Percentiles rank a stretch among this genome's conserved stretches.
phyloP scores from a whole-genome alignment of 2,113 vertebrate species.

The Bubalus kerabau region DNA sequence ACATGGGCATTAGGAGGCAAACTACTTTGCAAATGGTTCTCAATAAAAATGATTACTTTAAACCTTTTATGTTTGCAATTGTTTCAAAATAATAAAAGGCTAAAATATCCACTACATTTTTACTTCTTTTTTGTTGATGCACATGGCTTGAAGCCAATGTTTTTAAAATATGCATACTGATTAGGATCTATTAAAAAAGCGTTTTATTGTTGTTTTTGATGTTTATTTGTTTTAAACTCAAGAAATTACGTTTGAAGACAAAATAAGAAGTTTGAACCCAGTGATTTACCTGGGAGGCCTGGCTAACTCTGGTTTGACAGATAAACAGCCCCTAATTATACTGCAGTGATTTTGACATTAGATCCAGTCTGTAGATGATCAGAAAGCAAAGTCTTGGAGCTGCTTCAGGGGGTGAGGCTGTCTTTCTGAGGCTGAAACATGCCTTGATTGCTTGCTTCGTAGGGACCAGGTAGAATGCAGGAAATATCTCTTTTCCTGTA shows the following conservation, averaged over 20 bases:
- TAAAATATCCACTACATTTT: neutral
- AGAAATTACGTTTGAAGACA: conserved; percentile 21
- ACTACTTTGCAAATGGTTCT: neutral
- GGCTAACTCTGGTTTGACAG: neutral
- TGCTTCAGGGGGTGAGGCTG: neutral
- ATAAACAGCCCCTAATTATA: neutral
- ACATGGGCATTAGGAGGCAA: neutral
- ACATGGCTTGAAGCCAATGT: neutral
- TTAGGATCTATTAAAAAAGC: neutral
- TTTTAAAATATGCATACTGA: neutral
- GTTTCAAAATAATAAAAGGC: neutral
- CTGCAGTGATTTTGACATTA: neutral
- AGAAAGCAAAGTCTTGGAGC: neutral
- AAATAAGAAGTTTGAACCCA: neutral
- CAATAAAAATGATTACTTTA: neutral
- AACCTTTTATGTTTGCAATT: neutral
- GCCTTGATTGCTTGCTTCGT: neutral
- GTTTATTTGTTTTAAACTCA: conserved; percentile 14
- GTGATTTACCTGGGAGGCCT: neutral
- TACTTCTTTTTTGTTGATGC: neutral
- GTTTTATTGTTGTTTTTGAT: conserved; percentile 29
- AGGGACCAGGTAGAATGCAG: neutral
- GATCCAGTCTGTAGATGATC: neutral
- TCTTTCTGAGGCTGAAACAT: neutral
- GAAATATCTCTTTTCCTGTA: neutral